These are phyloP conservation scores for Illadopsis cleaveri DNA, from an alignment of 2,113 vertebrate genomes.

Conservation along the genomic window DNA sequence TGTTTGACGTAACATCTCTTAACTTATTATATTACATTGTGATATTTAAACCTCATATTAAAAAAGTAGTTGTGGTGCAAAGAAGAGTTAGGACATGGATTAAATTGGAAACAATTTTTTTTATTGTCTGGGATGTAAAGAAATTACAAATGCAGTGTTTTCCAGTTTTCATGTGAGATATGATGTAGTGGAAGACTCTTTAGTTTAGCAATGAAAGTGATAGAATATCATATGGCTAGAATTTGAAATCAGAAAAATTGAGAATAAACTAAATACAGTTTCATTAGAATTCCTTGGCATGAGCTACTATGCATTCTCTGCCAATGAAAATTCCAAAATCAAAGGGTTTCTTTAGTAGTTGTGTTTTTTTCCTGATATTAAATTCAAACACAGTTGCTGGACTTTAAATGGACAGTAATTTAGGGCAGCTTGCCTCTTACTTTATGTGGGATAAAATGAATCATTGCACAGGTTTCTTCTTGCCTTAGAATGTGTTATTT, in stretches of 20 bases:
- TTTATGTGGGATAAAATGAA: not conserved
- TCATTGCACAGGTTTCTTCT: not conserved
- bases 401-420: not conserved
- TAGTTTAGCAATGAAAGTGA: not conserved
- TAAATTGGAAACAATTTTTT: not conserved
- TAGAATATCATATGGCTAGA: not conserved
- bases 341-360: accelerated
- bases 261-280: not conserved
- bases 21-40: not conserved
- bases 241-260: not conserved
- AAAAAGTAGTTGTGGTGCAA: not conserved
- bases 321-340: not conserved
- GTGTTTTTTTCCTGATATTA: not conserved
- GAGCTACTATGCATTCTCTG: not conserved
- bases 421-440: not conserved
- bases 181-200: not conserved
- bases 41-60: not conserved
- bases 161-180: not conserved
- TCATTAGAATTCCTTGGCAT: not conserved
- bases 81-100: not conserved
- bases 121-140: not conserved
- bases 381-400: not conserved
- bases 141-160: not conserved
- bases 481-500: not conserved
- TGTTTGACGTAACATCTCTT: not conserved